Percentiles rank a stretch among this genome's conserved stretches.
Evolutionary conservation across 2,888 invertebrate species (phyloP).

Genomic region (Argynnis bischoffii): DNA sequence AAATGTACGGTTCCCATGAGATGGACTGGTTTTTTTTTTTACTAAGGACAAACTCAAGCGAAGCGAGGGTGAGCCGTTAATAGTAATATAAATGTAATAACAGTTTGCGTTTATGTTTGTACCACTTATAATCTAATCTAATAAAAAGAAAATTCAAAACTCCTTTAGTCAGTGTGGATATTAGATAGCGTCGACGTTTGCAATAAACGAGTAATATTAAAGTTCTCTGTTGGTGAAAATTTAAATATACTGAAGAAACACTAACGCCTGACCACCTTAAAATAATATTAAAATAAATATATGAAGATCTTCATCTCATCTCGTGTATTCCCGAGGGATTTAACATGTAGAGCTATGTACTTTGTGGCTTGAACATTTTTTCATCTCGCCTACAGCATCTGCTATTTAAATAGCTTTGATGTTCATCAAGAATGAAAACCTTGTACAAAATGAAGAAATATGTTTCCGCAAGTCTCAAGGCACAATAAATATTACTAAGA

Average conservation of each 20-base stretch:
- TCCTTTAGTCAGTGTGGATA: too few relatives aligned
- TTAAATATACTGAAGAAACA: conserved; percentile 9
- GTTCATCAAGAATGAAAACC: conserved; percentile 7
- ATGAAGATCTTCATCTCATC: neutral
- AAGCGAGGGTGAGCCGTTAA: too few relatives aligned
- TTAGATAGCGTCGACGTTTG: too few relatives aligned
- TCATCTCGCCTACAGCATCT: conserved; percentile 5
- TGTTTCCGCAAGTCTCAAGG: conserved; percentile 17
- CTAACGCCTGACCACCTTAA: conserved; percentile 2
- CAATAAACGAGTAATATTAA: conserved; percentile 1
- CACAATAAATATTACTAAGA: conserved; percentile 21
- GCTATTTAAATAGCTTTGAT: conserved; percentile 14
- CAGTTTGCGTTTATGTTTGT: too few relatives aligned
- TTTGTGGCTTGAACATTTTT: conserved; percentile 13
- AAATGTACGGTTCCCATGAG: too few relatives aligned
- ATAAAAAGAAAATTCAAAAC: too few relatives aligned
- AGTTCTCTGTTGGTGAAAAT: neutral
- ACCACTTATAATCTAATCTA: too few relatives aligned
- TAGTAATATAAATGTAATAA: too few relatives aligned
- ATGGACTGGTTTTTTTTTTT: too few relatives aligned
- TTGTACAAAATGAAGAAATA: conserved; percentile 18
- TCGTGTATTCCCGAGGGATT: conserved; percentile 1
- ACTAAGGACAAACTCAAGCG: too few relatives aligned
- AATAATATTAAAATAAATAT: conserved; percentile 4
- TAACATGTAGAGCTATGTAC: neutral